A percentile compares a stretch with the other conserved stretches of the same genome.
phyloP scores from a whole-genome alignment of 1,140 invertebrate genomes.

The Bombyx mandarina region DNA sequence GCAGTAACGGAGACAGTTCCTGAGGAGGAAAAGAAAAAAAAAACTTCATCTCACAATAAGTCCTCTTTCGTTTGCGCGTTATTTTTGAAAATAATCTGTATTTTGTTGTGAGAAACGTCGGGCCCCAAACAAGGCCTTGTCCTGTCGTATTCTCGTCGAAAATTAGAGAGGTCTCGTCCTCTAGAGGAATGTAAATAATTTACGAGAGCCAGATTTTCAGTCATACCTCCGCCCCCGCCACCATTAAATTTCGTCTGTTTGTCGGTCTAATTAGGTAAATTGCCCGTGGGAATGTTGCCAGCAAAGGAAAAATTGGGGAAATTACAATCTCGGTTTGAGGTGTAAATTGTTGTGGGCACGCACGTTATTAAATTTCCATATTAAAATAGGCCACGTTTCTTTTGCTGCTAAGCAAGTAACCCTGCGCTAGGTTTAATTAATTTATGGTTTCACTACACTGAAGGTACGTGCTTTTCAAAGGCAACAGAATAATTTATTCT shows the following conservation, averaged over 20 bases:
- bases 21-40: neutral
- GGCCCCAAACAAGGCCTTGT: too few species aligned
- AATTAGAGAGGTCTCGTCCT: conserved; percentile 4
- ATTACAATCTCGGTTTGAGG: conserved; percentile 28
- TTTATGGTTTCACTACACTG: too few species aligned
- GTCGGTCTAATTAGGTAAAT: conserved; percentile 37
- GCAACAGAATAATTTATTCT: too few species aligned
- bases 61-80: neutral
- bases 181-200: conserved; percentile 37
- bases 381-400: conserved; percentile 1
- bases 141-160: too few species aligned
- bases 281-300: conserved; percentile 32
- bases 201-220: conserved; percentile 19
- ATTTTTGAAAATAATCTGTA: conserved; percentile 4
- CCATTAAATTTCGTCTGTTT: conserved; percentile 40
- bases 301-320: conserved; percentile 19
- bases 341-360: conserved; percentile 17
- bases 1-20: neutral
- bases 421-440: neutral
- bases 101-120: neutral
- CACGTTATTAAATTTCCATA: conserved; percentile 9
- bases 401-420: neutral
- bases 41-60: conserved; percentile 2
- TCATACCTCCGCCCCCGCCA: conserved; percentile 15
- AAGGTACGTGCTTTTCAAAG: too few species aligned